Conservation (phyloP, 2,888 invertebrate genomes). For the Beris morrisii region DNA sequence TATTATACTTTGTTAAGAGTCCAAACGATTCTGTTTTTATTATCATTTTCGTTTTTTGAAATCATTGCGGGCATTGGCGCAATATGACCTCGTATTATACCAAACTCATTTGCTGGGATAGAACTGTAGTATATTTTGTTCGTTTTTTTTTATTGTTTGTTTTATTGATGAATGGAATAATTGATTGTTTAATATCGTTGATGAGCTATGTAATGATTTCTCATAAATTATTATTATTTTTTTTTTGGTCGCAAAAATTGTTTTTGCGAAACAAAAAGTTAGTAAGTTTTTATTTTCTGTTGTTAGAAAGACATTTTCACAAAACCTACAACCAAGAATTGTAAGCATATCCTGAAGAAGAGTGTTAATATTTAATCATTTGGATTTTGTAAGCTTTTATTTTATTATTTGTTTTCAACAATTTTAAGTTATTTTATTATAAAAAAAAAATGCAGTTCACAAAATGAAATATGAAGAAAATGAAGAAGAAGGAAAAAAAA, state of each 20-base stretch:
- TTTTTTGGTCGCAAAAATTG: too few species aligned
- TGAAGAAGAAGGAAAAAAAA: not conserved
- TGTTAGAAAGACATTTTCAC: too few species aligned
- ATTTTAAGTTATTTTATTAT: too few species aligned
- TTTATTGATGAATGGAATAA: too few species aligned
- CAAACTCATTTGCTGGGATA: constrained; percentile 6
- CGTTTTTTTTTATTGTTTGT: constrained; percentile 2
- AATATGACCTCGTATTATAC: not conserved
- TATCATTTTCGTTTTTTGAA: constrained; percentile 10
- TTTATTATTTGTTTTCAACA: too few species aligned
- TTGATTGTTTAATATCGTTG: too few species aligned
- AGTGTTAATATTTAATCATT: too few species aligned
- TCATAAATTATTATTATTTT: too few species aligned
- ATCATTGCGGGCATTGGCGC: constrained; percentile 1
- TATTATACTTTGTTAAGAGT: constrained; percentile 17
- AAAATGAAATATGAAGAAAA: not conserved
- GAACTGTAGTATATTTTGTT: not conserved
- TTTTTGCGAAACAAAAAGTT: too few species aligned
- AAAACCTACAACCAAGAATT: constrained; percentile 9
- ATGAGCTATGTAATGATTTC: too few species aligned
- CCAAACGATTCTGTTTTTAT: constrained; percentile 22
- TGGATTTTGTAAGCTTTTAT: too few species aligned
- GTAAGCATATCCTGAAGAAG: constrained; percentile 9
- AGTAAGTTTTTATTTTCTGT: too few species aligned
- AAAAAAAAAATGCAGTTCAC: constrained; percentile 6